Conservation (phyloP, 2,888 invertebrate species). For the Nipponacmea schrenckii region DNA sequence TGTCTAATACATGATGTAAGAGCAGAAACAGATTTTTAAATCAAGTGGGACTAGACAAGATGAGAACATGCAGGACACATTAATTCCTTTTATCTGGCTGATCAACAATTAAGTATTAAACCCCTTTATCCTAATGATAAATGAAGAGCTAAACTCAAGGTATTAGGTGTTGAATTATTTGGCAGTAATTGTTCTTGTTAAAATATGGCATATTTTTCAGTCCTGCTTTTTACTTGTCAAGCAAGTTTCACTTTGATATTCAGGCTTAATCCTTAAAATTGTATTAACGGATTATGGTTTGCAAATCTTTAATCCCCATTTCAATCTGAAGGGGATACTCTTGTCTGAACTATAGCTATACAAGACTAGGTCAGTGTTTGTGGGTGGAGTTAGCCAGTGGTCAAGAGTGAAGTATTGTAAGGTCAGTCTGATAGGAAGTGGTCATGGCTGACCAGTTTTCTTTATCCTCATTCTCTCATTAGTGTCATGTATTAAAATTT, state of each 20-base stretch:
- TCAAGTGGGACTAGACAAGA: no score
- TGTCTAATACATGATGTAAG: no score
- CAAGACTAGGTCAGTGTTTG: background rate
- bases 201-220: constrained; percentile 1
- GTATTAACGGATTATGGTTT: constrained; percentile 2
- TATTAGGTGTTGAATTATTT: no score
- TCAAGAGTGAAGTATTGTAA: background rate
- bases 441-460: background rate
- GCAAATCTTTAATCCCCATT: background rate
- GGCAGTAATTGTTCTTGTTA: background rate
- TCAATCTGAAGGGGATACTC: background rate
- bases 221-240: background rate
- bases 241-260: background rate
- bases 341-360: background rate
- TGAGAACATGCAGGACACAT: no score
- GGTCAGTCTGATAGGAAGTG: constrained; percentile 1
- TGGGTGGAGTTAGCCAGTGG: background rate
- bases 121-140: no score
- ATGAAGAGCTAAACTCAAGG: no score
- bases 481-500: constrained; percentile 2
- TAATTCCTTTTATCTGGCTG: no score
- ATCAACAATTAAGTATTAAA: no score
- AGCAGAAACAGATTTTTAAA: no score
- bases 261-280: background rate
- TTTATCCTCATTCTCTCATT: background rate